Base-by-base conservation (phyloP, 2,113 vertebrate species). In the Nesoenas mayeri region DNA sequence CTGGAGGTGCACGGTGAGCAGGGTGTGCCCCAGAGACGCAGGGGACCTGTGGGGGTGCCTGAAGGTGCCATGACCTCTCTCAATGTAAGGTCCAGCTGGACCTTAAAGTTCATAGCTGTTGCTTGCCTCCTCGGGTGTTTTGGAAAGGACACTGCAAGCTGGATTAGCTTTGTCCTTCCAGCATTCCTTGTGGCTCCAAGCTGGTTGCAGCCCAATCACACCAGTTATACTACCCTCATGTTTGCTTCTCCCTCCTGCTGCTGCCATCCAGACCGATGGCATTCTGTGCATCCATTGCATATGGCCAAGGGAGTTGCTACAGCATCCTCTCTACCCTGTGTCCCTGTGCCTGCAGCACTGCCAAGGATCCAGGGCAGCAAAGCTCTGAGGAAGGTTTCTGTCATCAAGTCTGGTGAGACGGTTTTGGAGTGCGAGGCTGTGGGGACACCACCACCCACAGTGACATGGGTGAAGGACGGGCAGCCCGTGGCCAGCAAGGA, bases 1-100 rank as follows among this genome's bases (percentile, higher is more conserved):
- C 95, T 98, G 93, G 95, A 97, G 94, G 98, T 98, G 79, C 92
- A 97, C 0, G 98, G 98, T 98, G 87, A 98, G 98, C 54, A 0
- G 0, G 2, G 31, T n/a, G 66, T 44, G 62, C 0, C 6, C 47
- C 56, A 47, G 67, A 47, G 34, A 24, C 12, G 15, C 6, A 34
- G 17, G 8, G 19, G 19, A 34, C 5, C 16, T 44, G 12, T 11
- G 5, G 25, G 28, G 31, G 2, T 16, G 22, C 5, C 10, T 28
- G 44, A 36, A 51, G 54, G 6, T 42, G 31, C 3, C 17, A 1
- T 13, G 10, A 38, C 24, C 6, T 28, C 34, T 34, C 50, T 70
- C 32, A 25, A 0, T 4, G 9, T 48, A 29, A 42, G n/a, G 32
- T 48, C 48, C 38, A 38, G 28, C 36, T 78, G 66, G 51, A 36